A percentile compares a stretch with the other conserved stretches of the same genome.
Evolutionary conservation across 2,888 invertebrate species (phyloP).

Genomic region (Caradrina clavipalpis): DNA sequence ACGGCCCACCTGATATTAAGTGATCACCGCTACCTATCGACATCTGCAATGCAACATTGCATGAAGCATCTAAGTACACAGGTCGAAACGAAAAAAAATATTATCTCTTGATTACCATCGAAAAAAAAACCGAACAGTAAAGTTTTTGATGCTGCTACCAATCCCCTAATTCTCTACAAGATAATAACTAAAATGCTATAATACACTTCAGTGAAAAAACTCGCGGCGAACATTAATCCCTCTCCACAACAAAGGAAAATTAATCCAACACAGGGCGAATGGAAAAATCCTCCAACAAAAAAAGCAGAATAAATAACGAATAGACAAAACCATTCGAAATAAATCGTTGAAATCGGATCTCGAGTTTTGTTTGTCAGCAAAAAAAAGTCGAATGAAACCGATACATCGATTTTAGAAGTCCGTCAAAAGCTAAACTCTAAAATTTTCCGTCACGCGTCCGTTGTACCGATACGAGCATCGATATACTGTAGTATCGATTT

Average conservation of each 20-base stretch:
- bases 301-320: slow-evolving; percentile 44
- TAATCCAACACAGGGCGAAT: slow-evolving; percentile 37
- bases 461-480: slow-evolving; percentile 26
- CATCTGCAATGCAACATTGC: too few species aligned
- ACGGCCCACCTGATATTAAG: too few species aligned
- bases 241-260: slow-evolving; percentile 43
- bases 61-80: too few species aligned
- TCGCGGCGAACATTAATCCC: slow-evolving; percentile 25
- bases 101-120: too few species aligned
- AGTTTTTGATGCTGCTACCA: neutral
- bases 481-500: slow-evolving; percentile 33
- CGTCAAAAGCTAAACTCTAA: slow-evolving; percentile 53
- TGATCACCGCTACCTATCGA: too few species aligned
- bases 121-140: too few species aligned
- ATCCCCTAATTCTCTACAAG: slow-evolving; percentile 2
- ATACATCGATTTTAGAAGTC: slow-evolving; percentile 60
- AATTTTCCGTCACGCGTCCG: slow-evolving; percentile 35
- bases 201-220: neutral
- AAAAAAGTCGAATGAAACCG: slow-evolving; percentile 48
- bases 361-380: slow-evolving; percentile 44
- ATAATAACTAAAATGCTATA: slow-evolving; percentile 9
- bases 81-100: too few species aligned
- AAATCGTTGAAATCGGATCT: slow-evolving; percentile 61
- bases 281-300: slow-evolving; percentile 34
- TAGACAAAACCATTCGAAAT: slow-evolving; percentile 48